Evolutionary conservation across 2,113 vertebrate species (phyloP).

Genomic region (Scytalopus superciliaris): DNA sequence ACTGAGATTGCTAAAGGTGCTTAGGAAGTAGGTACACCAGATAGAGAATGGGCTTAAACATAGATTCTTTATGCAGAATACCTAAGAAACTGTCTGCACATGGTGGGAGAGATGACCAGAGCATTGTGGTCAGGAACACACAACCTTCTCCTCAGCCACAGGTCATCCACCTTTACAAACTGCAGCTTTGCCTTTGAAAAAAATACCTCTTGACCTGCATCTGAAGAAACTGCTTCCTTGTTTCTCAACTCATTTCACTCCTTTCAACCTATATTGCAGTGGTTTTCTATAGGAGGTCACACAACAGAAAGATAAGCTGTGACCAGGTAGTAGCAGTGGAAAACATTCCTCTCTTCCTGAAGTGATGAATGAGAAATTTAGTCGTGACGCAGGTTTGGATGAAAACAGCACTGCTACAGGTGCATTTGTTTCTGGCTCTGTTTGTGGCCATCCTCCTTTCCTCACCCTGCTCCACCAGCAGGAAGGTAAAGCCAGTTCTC

Average conservation of each 20-base stretch:
- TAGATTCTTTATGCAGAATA: neutral
- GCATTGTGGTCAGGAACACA: neutral
- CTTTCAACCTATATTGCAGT: neutral
- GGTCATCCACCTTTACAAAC: neutral
- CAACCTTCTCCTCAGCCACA: neutral
- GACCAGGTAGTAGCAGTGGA: neutral
- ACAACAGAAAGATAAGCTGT: fast-evolving
- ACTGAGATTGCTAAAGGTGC: neutral
- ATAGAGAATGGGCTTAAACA: neutral
- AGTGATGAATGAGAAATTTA: neutral
- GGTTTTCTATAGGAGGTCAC: neutral
- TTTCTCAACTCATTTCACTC: neutral
- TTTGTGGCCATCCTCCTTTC: neutral
- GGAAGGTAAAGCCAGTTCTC: neutral
- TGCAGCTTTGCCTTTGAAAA: neutral
- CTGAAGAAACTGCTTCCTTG: neutral
- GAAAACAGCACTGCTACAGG: neutral
- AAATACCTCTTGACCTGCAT: neutral
- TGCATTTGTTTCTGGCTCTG: neutral
- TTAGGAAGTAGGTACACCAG: neutral
- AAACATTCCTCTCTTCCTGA: neutral
- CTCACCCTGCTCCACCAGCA: neutral
- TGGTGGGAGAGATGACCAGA: neutral
- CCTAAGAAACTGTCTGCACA: neutral
- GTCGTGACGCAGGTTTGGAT: neutral